phyloP scores from a whole-genome alignment of 2,888 invertebrate genomes.

The Diarsia brunnea region DNA sequence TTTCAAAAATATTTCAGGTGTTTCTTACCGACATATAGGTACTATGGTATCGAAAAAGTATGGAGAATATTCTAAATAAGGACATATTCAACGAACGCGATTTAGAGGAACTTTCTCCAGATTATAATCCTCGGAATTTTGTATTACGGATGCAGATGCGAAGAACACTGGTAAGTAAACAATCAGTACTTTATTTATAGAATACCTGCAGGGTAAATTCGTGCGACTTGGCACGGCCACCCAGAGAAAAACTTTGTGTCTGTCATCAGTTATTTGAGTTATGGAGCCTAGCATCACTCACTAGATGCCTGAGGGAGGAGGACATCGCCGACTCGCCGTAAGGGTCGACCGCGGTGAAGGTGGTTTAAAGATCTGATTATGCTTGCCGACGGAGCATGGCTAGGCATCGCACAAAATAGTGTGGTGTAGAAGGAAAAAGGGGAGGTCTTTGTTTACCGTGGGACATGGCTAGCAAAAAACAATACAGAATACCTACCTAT shows the following conservation, averaged over 20 bases:
- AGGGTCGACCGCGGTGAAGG: not conserved
- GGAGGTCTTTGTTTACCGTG: not conserved
- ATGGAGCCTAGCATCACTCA: not conserved
- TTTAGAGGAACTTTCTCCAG: conserved; percentile 77
- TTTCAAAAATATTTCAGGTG: not conserved
- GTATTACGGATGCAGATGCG: conserved; percentile 78
- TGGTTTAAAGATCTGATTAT: not conserved
- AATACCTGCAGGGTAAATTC: not conserved
- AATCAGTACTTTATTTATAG: not conserved
- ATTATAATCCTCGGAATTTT: conserved; percentile 75
- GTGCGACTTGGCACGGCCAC: not conserved
- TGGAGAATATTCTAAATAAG: conserved; percentile 81
- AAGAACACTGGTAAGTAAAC: conserved; percentile 75
- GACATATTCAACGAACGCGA: conserved; percentile 78
- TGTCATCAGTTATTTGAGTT: not conserved
- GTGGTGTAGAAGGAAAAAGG: not conserved
- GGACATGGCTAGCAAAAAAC: not conserved
- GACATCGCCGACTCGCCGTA: not conserved
- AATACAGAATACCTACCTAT: not conserved
- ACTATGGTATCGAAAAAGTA: conserved; percentile 63
- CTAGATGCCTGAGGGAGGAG: not conserved
- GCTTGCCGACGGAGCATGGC: not conserved
- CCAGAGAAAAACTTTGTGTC: not conserved
- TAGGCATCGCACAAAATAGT: not conserved
- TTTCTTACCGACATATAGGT: not conserved